A percentile compares a stretch with the other conserved stretches of the same genome.
Conservation (phyloP, 1,140 invertebrate species). For the Halictus rubicundus region DNA sequence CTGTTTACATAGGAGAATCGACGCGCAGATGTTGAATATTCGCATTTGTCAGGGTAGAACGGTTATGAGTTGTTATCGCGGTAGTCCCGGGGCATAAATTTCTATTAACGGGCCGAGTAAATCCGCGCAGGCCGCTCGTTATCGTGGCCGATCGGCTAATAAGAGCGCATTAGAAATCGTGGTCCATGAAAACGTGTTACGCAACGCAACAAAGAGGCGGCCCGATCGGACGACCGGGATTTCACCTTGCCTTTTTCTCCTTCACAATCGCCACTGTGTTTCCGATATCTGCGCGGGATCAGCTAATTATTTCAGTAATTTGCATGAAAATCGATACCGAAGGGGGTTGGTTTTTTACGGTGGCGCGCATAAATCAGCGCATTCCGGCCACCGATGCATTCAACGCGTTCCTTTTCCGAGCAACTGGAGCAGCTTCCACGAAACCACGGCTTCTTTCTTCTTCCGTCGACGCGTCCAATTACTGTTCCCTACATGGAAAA, state of each 20-base stretch:
- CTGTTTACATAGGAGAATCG: too few relatives aligned
- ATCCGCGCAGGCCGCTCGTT: background rate
- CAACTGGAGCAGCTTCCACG: background rate
- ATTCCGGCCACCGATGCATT: background rate
- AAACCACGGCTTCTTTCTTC: background rate
- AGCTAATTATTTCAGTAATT: slow-evolving; percentile 78
- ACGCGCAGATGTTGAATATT: too few relatives aligned
- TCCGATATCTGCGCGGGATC: slow-evolving; percentile 74
- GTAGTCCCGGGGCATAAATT: slow-evolving; percentile 5
- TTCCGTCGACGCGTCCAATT: too few relatives aligned
- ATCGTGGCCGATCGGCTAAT: slow-evolving; percentile 38
- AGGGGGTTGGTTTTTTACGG: background rate
- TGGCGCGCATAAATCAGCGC: background rate
- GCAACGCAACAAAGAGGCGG: slow-evolving; percentile 50
- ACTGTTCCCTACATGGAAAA: too few relatives aligned
- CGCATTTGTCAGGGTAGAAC: too few relatives aligned
- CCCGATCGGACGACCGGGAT: slow-evolving; percentile 14
- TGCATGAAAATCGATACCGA: slow-evolving; percentile 18
- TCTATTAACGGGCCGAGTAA: slow-evolving; percentile 6
- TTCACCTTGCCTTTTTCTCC: slow-evolving; percentile 12
- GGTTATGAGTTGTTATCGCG: background rate
- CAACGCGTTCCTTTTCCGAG: background rate
- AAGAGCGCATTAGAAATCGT: slow-evolving; percentile 37
- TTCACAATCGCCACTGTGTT: background rate
- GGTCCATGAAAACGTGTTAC: slow-evolving; percentile 35